Base-by-base conservation (phyloP, 2,113 vertebrate species). In the Marcusenius ussheri region DNA sequence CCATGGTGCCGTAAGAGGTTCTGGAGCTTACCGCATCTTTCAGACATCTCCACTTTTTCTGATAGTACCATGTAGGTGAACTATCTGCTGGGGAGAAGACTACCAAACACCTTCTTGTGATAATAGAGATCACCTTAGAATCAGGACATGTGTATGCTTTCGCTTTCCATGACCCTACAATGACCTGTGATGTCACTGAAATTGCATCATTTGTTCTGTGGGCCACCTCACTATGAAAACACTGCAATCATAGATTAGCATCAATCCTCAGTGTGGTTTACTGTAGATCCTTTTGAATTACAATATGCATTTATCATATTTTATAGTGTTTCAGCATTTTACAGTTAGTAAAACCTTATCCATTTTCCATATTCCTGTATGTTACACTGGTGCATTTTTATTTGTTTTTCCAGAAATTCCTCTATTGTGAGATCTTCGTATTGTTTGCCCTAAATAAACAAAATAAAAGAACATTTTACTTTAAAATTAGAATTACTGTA, bases 181-280 rank as follows among this genome's bases (percentile, higher is more conserved):
- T 90, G 87, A 89, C 89, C 84, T 87, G 31, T 90, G 89, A 90
- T 91, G 62, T 90, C 91, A 91, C 45, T 31, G 19, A 83, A 35
- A 49, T 47, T 35, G 5, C 24, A 9, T 50, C 58, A 56, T 50
- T 1, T 9, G 46, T 80, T 77, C 80, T 85, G n/a, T 56, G 77
- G 46, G 85, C 27, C 45, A 89, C 88, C 66, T 50, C 49, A 85
- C 83, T 49, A 35, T 50, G 58, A 90, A 88, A 86, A 58, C 27
- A 51, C 42, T 87, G 47, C 46, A 87, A 90, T 89, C 39, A 88
- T 31, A 53, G 49, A 90, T 58, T 85, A 88, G 39, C 66, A 62
- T 84, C 42, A 90, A 89, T 53, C 90, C 89, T 86, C 89, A 88
- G 62, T 58, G 50, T 89, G 17, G 35, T 45, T 6, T 88, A 74